These are phyloP conservation scores for Notamacropus eugenii DNA, from an alignment of 2,797 vertebrate genomes.

Conservation along the genomic window DNA sequence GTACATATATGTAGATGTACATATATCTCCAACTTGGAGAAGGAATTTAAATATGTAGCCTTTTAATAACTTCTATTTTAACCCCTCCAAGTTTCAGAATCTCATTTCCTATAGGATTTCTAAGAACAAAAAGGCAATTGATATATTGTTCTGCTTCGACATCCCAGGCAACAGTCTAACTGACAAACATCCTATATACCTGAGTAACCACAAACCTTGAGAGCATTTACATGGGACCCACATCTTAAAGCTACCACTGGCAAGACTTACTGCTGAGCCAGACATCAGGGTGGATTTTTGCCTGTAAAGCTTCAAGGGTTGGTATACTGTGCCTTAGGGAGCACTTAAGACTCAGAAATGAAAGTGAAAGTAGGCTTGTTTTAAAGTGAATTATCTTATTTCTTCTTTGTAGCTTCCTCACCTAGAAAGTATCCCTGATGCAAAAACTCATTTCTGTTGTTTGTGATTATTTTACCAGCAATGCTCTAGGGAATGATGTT, in stretches of 20 bases:
- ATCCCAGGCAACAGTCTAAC: slow-evolving; percentile 21
- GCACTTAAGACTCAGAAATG: not conserved
- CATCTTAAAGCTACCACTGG: not conserved
- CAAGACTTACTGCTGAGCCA: not conserved
- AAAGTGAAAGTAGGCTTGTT: slow-evolving; percentile 27
- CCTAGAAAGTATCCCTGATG: slow-evolving; percentile 28
- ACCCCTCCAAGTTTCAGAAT: slow-evolving; percentile 26
- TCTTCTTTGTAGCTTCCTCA: slow-evolving; percentile 35
- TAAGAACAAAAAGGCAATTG: slow-evolving; percentile 30
- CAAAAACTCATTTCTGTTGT: slow-evolving; percentile 21
- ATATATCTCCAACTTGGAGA: not conserved
- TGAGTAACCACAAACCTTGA: not conserved
- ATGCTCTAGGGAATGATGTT: not conserved
- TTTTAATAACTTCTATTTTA: slow-evolving; percentile 19
- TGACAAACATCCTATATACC: not conserved
- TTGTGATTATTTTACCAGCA: not conserved
- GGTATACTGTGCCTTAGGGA: not conserved
- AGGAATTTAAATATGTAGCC: not conserved
- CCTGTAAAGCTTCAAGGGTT: not conserved
- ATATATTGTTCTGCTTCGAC: slow-evolving; percentile 4
- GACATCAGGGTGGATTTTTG: not conserved
- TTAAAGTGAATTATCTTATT: not conserved
- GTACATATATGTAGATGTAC: too few species aligned
- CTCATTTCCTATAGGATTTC: slow-evolving; percentile 28
- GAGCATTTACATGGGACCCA: not conserved